These are phyloP conservation scores for Lamproptera curius DNA, from an alignment of 2,888 invertebrate genomes.

Conservation along the genomic window DNA sequence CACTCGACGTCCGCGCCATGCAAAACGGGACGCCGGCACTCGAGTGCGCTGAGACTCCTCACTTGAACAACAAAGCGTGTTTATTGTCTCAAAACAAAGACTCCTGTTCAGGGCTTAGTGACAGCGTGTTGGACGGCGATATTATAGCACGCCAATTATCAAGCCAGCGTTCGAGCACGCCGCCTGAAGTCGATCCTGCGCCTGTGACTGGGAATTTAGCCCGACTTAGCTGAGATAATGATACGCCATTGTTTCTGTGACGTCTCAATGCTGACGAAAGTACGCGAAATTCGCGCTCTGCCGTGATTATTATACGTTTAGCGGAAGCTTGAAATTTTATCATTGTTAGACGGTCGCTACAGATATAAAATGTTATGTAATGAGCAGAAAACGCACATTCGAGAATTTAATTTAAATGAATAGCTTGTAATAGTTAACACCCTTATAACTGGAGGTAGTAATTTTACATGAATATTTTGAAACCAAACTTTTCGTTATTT, in stretches of 20 bases:
- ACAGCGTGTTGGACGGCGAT: conserved; percentile 43
- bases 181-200: conserved; percentile 56
- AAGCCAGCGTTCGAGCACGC: conserved; percentile 60
- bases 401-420: no score
- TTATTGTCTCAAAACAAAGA: conserved; percentile 69
- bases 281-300: neutral
- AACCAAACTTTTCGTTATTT: no score
- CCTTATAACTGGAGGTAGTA: no score
- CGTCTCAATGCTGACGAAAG: conserved; percentile 20
- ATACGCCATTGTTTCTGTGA: conserved; percentile 6
- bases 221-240: conserved; percentile 24
- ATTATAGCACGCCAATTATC: conserved; percentile 64
- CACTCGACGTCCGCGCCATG: conserved; percentile 52
- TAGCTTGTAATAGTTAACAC: no score
- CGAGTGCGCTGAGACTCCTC: conserved; percentile 40
- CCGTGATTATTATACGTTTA: neutral
- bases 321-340: no score
- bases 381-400: no score
- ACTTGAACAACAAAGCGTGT: conserved; percentile 58
- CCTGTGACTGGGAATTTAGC: conserved; percentile 47
- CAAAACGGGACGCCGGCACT: conserved; percentile 47
- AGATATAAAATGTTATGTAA: no score
- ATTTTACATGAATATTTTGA: no score
- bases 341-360: no score
- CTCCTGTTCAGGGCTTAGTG: conserved; percentile 54